Base-by-base conservation (phyloP, 2,888 invertebrate genomes). In the Platycnemis pennipes region DNA sequence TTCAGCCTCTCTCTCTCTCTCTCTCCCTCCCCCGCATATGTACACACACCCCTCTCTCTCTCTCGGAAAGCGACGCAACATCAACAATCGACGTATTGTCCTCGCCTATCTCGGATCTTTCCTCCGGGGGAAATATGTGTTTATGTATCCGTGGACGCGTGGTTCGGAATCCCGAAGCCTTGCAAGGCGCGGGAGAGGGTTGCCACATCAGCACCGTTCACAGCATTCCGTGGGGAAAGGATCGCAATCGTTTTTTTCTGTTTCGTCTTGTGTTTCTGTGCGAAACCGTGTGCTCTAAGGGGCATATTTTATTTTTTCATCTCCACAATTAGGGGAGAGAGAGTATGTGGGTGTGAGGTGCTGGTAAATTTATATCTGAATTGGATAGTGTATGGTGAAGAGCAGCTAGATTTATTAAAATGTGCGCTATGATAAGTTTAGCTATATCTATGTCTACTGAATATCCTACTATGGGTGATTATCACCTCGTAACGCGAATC, bases 1-100 rank as follows among this genome's bases (percentile, higher is more conserved):
- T 26, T 63, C n/a, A 53, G 56, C 42, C 56, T 42, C 53, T 19
- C n/a, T n/a, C n/a, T n/a, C n/a, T n/a, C n/a, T n/a, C n/a, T n/a
- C n/a, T n/a, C n/a, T n/a, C n/a, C n/a, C n/a, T n/a, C n/a, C n/a
- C n/a, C n/a, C n/a, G n/a, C n/a, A n/a, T n/a, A n/a, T n/a, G n/a
- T n/a, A n/a, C n/a, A n/a, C n/a, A n/a, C n/a, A n/a, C n/a, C n/a
- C n/a, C n/a, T n/a, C n/a, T 46, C 45, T 88, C 88, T n/a, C 88
- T 31, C 31, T 37, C 22, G 91, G 26, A 26, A 69, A 91, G 42
- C 46, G 89, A 89, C 31, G 53, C 56, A 91, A 44, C 69, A 44
- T 44, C 91, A 91, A 91, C 91, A 91, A 69, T 91, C 91, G 91
- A 69, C 91, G 91, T 91, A 91, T 91, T 91, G 91, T 91, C 91